Base-by-base conservation (phyloP, 1,140 invertebrate species). In the Dolichoris vasculosae region DNA sequence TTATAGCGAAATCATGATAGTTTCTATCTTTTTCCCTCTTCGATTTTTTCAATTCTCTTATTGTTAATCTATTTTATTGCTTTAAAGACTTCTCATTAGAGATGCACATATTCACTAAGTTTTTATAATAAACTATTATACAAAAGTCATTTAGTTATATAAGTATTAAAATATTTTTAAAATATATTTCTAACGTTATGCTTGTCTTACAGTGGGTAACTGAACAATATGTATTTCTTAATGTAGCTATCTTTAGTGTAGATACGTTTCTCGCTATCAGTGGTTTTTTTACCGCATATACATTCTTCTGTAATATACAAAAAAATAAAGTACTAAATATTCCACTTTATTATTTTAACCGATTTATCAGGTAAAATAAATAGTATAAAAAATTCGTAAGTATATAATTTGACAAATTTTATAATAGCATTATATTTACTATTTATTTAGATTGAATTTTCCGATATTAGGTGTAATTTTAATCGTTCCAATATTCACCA, bases 181-280 rank as follows among this genome's bases (percentile, higher is more conserved):
- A n/a, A n/a, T n/a, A n/a, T n/a, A n/a, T n/a, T n/a, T n/a, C n/a
- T n/a, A n/a, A n/a, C n/a, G n/a, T n/a, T n/a, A n/a, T n/a, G n/a
- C n/a, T n/a, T n/a, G n/a, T n/a, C n/a, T n/a, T n/a, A n/a, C n/a
- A n/a, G n/a, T n/a, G n/a, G n/a, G n/a, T n/a, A n/a, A n/a, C n/a
- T n/a, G n/a, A n/a, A n/a, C n/a, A n/a, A n/a, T n/a, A n/a, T n/a
- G n/a, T n/a, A n/a, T 20, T 20, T 26, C 59, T 64, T 64, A 7
- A 20, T 64, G 59, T 6, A 64, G 51, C 51, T n/a, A 88, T 91
- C 4, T 90, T 93, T 48, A 89, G 94, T 0, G 95, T 95, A 0
- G 95, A 95, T 85, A 94, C 94, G 4, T 95, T 95, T 88, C 94
- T 95, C 55, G 88, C 94, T 40, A 89, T 94, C 17, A 96, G 95